A percentile compares a stretch with the other conserved stretches of the same genome.
phyloP scores from a whole-genome alignment of 2,888 invertebrate genomes.

The Diplolepis rosae region DNA sequence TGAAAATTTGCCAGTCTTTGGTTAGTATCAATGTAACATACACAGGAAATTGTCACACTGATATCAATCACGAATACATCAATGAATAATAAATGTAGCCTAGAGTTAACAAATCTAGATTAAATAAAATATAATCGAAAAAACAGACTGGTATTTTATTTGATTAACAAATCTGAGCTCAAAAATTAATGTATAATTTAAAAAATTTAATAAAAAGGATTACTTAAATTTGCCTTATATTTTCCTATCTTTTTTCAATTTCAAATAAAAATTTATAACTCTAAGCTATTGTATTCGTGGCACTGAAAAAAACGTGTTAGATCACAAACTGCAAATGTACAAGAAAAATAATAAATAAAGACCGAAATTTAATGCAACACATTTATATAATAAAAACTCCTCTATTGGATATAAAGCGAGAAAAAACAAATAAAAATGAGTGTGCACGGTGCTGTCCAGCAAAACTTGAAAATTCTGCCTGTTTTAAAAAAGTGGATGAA shows the following conservation, averaged over 20 bases:
- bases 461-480: constrained; percentile 8
- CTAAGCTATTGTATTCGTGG: background rate
- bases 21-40: constrained; percentile 24
- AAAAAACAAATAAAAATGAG: background rate
- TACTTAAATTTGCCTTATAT: too few relatives aligned
- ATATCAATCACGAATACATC: constrained; percentile 1
- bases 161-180: too few relatives aligned
- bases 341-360: background rate
- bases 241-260: too few relatives aligned
- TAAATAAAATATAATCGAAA: background rate
- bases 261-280: background rate
- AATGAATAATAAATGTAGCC: background rate
- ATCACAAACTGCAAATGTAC: background rate
- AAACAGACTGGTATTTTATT: background rate
- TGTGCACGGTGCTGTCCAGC: background rate
- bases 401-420: background rate
- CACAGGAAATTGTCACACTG: constrained; percentile 2
- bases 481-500: background rate
- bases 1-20: constrained; percentile 38
- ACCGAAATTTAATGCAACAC: constrained; percentile 10
- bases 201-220: too few relatives aligned
- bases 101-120: background rate
- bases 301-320: background rate
- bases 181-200: too few relatives aligned
- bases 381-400: background rate